Conservation (phyloP, 35 echinoderm and acorn worm species). For the Patiria miniata region DNA sequence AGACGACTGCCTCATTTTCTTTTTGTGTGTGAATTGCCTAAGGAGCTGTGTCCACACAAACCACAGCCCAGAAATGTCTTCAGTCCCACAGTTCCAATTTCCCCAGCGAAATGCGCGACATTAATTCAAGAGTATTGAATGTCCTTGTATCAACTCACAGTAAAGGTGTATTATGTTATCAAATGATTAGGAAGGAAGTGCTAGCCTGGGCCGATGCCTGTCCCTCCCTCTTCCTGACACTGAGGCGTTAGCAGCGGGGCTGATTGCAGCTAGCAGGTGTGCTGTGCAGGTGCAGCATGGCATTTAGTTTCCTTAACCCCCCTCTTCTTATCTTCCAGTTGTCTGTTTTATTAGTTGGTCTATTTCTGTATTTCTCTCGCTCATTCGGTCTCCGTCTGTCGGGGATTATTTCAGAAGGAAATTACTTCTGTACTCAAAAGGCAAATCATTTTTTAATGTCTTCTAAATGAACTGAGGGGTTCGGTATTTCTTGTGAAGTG, state of each 20-base stretch:
- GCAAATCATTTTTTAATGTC: no score
- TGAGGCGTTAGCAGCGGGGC: neutral
- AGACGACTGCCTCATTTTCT: no score
- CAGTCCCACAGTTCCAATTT: neutral
- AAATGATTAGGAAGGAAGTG: slow-evolving; percentile 1
- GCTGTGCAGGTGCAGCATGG: neutral
- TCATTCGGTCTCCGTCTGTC: neutral
- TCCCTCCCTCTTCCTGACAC: neutral
- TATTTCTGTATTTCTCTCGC: neutral
- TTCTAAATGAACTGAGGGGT: no score
- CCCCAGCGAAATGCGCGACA: slow-evolving; percentile 3
- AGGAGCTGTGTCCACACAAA: no score
- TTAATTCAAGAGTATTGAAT: slow-evolving; percentile 24
- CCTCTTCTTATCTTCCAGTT: neutral
- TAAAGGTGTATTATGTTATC: slow-evolving; percentile 17
- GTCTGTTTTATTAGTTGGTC: neutral
- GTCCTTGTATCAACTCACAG: slow-evolving; percentile 16
- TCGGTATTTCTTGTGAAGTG: no score
- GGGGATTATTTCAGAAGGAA: neutral
- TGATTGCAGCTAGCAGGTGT: neutral
- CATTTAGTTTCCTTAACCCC: neutral
- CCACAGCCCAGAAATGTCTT: neutral
- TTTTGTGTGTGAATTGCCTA: no score
- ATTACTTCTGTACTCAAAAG: no score
- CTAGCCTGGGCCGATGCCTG: neutral